These are phyloP conservation scores for Bombus turneri DNA, from an alignment of 1,140 invertebrate genomes.

Conservation along the genomic window DNA sequence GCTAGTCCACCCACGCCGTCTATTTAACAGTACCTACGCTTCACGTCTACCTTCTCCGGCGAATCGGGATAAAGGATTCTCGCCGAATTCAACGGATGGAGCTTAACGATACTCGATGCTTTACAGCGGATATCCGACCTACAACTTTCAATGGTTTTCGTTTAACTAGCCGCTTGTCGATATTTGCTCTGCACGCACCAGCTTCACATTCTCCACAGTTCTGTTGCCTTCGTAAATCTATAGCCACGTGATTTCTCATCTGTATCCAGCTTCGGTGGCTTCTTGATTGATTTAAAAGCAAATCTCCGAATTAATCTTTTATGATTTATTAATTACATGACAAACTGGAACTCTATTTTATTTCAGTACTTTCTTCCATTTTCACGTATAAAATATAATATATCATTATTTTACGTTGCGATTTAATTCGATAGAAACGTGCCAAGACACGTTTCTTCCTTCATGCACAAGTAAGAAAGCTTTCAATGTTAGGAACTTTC, in stretches of 20 bases:
- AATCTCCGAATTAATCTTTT: neutral
- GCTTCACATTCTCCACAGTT: neutral
- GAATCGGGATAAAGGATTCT: constrained; percentile 16
- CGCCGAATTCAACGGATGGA: neutral
- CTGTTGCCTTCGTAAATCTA: neutral
- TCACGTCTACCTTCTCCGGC: neutral
- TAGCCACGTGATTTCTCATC: neutral
- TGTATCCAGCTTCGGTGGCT: neutral
- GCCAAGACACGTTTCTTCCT: too few species aligned
- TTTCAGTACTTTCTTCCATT: too few species aligned
- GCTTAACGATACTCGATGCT: constrained; percentile 1
- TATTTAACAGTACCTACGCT: constrained; percentile 18
- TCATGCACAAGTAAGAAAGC: too few species aligned
- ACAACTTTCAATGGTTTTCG: neutral
- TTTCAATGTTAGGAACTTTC: too few species aligned
- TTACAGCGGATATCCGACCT: neutral
- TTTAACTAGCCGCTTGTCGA: neutral
- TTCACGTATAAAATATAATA: too few species aligned
- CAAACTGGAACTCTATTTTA: too few species aligned
- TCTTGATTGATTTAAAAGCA: neutral
- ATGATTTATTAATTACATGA: neutral
- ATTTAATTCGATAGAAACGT: too few species aligned
- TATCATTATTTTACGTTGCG: too few species aligned
- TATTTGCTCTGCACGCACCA: neutral
- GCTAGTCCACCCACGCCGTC: neutral